phyloP scores from a whole-genome alignment of 2,888 invertebrate species.

The Stramonita haemastoma region DNA sequence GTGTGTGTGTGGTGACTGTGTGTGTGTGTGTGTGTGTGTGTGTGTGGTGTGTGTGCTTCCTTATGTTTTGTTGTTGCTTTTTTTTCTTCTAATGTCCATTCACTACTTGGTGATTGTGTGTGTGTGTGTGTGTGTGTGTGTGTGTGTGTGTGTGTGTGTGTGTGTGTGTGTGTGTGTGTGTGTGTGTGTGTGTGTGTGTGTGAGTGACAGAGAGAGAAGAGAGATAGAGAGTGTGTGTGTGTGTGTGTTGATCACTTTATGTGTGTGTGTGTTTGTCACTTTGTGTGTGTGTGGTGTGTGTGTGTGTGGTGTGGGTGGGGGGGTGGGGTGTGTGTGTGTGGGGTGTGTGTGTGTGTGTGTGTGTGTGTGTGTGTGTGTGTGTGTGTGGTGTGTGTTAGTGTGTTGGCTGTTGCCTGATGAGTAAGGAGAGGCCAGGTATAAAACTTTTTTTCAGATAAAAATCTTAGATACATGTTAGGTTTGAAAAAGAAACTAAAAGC shows the following conservation, averaged over 20 bases:
- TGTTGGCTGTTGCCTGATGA: background rate
- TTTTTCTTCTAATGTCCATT: no score
- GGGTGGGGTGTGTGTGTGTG: background rate
- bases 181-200: background rate
- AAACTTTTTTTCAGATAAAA: no score
- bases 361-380: background rate
- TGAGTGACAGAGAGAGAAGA: no score
- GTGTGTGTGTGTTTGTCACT: background rate
- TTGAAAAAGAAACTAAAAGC: no score
- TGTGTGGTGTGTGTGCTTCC: no score
- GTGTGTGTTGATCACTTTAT: background rate
- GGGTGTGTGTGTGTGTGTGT: slow-evolving; percentile 1
- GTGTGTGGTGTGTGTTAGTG: background rate
- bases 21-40: no score
- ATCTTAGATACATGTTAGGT: no score
- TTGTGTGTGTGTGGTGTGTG: background rate
- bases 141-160: background rate
- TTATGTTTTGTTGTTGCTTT: no score
- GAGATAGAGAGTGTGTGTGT: slow-evolving; percentile 24
- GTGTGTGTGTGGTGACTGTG: no score
- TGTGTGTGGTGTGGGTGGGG: background rate
- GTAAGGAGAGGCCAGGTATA: background rate
- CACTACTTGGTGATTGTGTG: no score
- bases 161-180: background rate
- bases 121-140: slow-evolving; percentile 5